These are phyloP conservation scores for Onthophagus taurus DNA, from an alignment of 1,140 invertebrate genomes.

Conservation along the genomic window DNA sequence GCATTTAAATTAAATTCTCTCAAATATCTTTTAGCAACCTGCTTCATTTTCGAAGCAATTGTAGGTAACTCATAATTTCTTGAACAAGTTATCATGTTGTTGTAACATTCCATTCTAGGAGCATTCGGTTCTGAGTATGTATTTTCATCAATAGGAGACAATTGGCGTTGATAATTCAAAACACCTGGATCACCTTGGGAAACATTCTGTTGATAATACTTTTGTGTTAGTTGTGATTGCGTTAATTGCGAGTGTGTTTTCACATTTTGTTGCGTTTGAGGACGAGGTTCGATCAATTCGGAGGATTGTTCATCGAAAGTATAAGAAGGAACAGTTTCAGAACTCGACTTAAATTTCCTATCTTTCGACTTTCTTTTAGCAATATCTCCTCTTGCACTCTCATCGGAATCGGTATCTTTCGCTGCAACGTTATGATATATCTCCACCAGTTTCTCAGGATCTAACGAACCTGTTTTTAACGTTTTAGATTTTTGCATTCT, in stretches of 20 bases:
- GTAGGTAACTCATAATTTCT: constrained; percentile 44
- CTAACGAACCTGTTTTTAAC: neutral
- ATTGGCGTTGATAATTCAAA: neutral
- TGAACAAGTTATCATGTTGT: neutral
- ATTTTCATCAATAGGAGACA: constrained; percentile 12
- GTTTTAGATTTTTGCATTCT: constrained; percentile 1
- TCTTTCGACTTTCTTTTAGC: constrained; percentile 14
- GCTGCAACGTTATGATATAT: constrained; percentile 40
- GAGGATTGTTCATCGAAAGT: constrained; percentile 3
- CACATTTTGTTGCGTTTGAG: neutral
- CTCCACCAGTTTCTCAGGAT: constrained; percentile 36
- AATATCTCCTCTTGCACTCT: constrained; percentile 10
- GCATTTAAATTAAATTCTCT: constrained; percentile 39
- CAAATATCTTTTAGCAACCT: constrained; percentile 39
- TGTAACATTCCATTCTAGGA: constrained; percentile 20
- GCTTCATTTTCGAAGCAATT: constrained; percentile 43
- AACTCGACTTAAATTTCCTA: neutral
- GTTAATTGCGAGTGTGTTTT: no score
- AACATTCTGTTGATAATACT: neutral
- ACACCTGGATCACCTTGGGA: constrained; percentile 1
- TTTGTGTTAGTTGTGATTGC: neutral
- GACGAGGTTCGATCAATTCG: neutral
- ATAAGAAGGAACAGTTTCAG: constrained; percentile 5
- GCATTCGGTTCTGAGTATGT: constrained; percentile 11
- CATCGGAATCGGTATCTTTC: constrained; percentile 34